Evolutionary conservation across 2,797 vertebrate genomes (phyloP).

Genomic region (Helarctos malayanus): DNA sequence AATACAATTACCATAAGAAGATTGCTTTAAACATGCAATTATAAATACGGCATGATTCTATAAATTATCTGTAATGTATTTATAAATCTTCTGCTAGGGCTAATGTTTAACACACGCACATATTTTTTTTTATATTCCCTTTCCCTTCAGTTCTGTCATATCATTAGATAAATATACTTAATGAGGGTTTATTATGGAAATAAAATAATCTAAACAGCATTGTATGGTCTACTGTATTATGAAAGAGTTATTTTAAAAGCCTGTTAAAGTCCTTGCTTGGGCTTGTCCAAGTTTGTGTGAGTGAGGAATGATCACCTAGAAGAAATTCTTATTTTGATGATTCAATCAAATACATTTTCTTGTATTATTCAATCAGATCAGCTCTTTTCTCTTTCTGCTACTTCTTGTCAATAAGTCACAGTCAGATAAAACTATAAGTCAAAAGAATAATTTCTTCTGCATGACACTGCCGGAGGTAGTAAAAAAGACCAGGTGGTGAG

Average conservation of each 20-base stretch:
- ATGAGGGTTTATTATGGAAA: conserved; percentile 80
- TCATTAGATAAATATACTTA: conserved; percentile 79
- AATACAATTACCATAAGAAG: conserved; percentile 83
- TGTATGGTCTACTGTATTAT: conserved; percentile 70
- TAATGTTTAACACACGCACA: conserved; percentile 74
- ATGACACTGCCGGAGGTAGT: conserved; percentile 15
- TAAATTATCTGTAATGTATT: conserved; percentile 75
- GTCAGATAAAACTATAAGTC: conserved; percentile 46
- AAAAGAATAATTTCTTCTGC: conserved; percentile 62
- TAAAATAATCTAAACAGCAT: conserved; percentile 76
- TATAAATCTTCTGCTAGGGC: conserved; percentile 76
- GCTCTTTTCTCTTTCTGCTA: conserved; percentile 78
- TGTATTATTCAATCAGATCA: conserved; percentile 66
- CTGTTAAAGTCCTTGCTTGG: conserved; percentile 83
- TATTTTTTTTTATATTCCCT: conserved; percentile 75
- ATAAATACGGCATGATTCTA: conserved; percentile 85
- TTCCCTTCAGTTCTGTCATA: conserved; percentile 71
- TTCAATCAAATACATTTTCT: conserved; percentile 78
- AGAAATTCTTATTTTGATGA: conserved; percentile 82
- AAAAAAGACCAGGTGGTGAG: conserved; percentile 11
- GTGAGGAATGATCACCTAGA: conserved; percentile 76
- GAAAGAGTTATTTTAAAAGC: conserved; percentile 82
- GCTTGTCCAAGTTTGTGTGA: conserved; percentile 80
- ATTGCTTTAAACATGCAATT: conserved; percentile 83
- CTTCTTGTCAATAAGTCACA: background rate